These are phyloP conservation scores for Atherinomorus stipes DNA, from an alignment of 2,113 vertebrate genomes.

Conservation along the genomic window DNA sequence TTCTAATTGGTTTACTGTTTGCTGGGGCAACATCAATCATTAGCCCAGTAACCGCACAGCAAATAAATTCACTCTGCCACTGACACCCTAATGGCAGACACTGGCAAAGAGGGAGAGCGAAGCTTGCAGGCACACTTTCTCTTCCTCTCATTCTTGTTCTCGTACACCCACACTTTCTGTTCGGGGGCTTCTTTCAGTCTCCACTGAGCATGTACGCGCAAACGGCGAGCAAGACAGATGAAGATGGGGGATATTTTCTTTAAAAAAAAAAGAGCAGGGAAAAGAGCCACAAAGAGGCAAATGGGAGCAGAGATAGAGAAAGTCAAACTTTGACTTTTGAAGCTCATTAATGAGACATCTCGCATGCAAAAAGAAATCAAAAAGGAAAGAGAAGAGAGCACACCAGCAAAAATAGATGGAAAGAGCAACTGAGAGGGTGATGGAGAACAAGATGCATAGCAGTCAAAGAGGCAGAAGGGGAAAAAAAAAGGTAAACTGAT, in stretches of 20 bases:
- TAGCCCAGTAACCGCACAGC: constrained; percentile 91
- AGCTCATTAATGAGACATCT: constrained; percentile 78
- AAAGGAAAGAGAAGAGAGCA: constrained; percentile 13
- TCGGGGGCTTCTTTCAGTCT: constrained; percentile 71
- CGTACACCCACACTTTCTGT: constrained; percentile 75
- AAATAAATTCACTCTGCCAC: constrained; percentile 97
- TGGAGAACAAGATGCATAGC: constrained; percentile 12
- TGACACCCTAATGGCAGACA: constrained; percentile 95
- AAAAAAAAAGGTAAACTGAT: constrained; percentile 47
- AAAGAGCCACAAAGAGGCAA: constrained; percentile 62
- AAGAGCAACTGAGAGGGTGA: constrained; percentile 29
- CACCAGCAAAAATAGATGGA: constrained; percentile 64
- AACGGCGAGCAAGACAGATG: constrained; percentile 42
- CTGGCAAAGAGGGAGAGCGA: constrained; percentile 79
- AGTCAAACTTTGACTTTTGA: constrained; percentile 77
- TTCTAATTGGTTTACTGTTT: constrained; percentile 99
- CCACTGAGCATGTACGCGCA: constrained; percentile 63
- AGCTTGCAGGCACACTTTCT: constrained; percentile 66
- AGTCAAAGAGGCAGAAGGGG: constrained; percentile 41
- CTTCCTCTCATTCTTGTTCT: constrained; percentile 70
- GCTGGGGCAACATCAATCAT: constrained; percentile 98
- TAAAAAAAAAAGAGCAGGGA: constrained; percentile 24
- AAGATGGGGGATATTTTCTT: background rate
- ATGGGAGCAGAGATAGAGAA: constrained; percentile 63
- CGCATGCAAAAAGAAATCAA: constrained; percentile 44